phyloP scores from a whole-genome alignment of 2,888 invertebrate species.

The Mamestra brassicae region DNA sequence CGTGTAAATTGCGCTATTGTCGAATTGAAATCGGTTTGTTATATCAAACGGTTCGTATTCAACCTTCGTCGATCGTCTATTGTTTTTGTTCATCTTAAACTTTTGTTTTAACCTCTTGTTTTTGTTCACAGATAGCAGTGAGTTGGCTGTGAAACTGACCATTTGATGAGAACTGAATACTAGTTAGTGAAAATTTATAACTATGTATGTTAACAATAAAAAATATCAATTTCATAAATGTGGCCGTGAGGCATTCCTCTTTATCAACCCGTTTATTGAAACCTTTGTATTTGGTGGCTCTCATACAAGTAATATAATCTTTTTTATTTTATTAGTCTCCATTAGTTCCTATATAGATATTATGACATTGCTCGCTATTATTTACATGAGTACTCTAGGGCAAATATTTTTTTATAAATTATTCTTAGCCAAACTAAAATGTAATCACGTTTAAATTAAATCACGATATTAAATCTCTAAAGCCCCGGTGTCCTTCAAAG shows the following conservation, averaged over 20 bases:
- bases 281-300: constrained; percentile 48
- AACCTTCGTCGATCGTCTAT: not conserved
- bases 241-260: constrained; percentile 55
- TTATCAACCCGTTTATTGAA: constrained; percentile 47
- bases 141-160: constrained; percentile 74
- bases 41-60: not conserved
- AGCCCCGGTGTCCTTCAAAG: not conserved
- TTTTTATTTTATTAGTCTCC: not conserved
- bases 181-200: constrained; percentile 78
- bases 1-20: not conserved
- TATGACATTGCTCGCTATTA: not conserved
- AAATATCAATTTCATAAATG: constrained; percentile 67
- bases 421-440: not conserved
- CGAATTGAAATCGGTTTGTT: constrained; percentile 11
- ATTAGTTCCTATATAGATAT: constrained; percentile 37
- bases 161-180: constrained; percentile 77
- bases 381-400: not conserved
- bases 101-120: constrained; percentile 20
- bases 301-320: constrained; percentile 11
- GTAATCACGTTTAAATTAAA: not conserved
- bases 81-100: constrained; percentile 1
- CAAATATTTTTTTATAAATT: not conserved
- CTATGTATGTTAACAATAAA: constrained; percentile 67
- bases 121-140: constrained; percentile 82
- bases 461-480: not conserved